These are phyloP conservation scores for Minunthozetes semirufus DNA, from an alignment of 2,888 invertebrate genomes.

Conservation along the genomic window DNA sequence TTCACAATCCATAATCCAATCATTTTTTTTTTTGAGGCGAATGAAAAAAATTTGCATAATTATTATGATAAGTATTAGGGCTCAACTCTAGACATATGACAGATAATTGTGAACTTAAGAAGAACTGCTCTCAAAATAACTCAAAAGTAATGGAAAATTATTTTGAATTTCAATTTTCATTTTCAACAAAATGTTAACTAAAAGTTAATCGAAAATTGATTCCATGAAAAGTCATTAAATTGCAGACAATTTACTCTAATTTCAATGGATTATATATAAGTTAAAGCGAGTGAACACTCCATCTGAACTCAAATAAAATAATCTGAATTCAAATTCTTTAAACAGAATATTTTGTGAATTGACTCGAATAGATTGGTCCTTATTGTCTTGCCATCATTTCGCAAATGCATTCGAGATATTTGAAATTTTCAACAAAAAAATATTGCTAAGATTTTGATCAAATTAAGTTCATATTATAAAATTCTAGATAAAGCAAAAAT, in stretches of 20 bases:
- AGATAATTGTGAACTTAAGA: background rate
- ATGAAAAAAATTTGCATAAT: background rate
- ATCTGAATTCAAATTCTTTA: background rate
- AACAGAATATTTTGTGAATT: too few species aligned
- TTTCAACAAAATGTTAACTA: background rate
- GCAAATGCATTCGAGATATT: too few species aligned
- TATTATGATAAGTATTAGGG: background rate
- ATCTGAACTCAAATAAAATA: slow-evolving; percentile 6
- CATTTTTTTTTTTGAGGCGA: background rate
- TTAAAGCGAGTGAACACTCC: background rate
- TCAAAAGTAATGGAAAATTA: background rate
- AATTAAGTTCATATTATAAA: too few species aligned
- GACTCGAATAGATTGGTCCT: too few species aligned
- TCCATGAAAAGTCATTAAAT: background rate
- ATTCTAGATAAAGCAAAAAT: too few species aligned
- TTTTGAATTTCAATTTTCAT: background rate
- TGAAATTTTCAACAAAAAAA: too few species aligned
- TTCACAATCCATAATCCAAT: too few species aligned
- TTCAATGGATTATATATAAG: too few species aligned
- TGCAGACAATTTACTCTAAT: background rate
- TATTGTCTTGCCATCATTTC: too few species aligned
- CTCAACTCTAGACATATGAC: background rate
- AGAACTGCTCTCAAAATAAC: background rate
- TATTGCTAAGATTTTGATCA: too few species aligned
- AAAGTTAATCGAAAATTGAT: background rate